Percentiles rank a stretch among this genome's conserved stretches.
Evolutionary conservation across 1,140 invertebrate genomes (phyloP).

Genomic region (Akabosia matsudoensis): DNA sequence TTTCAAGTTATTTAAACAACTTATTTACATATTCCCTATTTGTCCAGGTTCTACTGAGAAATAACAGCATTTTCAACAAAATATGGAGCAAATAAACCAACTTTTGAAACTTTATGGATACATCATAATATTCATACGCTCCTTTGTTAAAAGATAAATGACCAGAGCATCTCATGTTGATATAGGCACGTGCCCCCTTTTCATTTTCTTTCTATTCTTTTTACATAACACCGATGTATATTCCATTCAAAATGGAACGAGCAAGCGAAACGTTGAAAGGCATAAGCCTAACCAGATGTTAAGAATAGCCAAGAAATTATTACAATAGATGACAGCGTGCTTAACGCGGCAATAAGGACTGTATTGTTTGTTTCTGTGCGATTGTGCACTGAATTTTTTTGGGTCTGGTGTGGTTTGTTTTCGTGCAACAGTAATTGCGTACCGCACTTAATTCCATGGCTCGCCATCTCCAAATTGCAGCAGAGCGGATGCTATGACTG

Average conservation of each 20-base stretch:
- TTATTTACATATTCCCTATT: too few relatives aligned
- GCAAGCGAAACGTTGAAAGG: constrained; percentile 7
- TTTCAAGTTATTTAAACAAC: too few relatives aligned
- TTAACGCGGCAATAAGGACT: too few relatives aligned
- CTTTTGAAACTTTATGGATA: too few relatives aligned
- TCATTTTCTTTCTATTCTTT: neutral
- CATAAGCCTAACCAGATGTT: constrained; percentile 18
- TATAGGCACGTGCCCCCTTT: constrained; percentile 2
- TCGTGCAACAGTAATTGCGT: neutral
- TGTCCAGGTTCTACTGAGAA: too few relatives aligned
- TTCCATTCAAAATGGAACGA: neutral
- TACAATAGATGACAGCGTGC: neutral
- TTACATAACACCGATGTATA: neutral
- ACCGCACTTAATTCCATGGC: neutral
- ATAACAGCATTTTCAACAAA: too few relatives aligned
- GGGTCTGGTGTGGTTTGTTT: constrained; percentile 13
- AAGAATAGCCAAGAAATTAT: neutral
- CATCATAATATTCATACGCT: too few relatives aligned
- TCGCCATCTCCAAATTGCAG: too few relatives aligned
- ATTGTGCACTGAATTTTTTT: neutral
- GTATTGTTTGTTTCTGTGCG: too few relatives aligned
- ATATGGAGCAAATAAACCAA: too few relatives aligned
- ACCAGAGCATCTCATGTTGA: neutral
- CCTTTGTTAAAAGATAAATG: neutral
- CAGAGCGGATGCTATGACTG: too few relatives aligned